A percentile compares a stretch with the other conserved stretches of the same genome.
Conservation (phyloP, 2,113 vertebrate genomes). For the Lathamus discolor region DNA sequence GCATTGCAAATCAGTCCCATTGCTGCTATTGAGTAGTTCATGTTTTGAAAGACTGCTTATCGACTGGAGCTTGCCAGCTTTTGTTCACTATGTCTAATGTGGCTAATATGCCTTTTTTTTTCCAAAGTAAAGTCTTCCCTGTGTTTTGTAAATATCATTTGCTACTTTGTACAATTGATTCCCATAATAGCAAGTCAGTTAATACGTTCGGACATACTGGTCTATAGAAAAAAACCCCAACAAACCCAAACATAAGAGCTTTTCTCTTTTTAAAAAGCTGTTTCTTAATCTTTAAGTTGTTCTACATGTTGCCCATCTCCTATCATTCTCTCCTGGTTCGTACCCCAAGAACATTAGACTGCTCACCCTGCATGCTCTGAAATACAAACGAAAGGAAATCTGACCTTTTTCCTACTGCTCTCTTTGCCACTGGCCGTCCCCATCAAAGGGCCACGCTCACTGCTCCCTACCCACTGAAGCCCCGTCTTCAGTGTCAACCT, state of each 20-base stretch:
- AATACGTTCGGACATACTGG: background rate
- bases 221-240: background rate
- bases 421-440: background rate
- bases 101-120: background rate
- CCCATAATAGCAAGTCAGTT: background rate
- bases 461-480: background rate
- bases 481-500: background rate
- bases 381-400: background rate
- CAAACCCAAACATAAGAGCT: background rate
- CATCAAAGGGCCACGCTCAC: rapidly evolving
- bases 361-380: background rate
- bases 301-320: rapidly evolving
- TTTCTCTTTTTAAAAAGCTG: background rate
- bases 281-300: background rate
- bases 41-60: background rate
- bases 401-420: background rate
- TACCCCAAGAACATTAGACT: background rate
- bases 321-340: background rate
- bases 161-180: background rate
- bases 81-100: background rate
- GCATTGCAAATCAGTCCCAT: background rate
- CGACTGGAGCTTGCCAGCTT: background rate
- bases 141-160: background rate
- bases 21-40: background rate
- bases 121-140: background rate